Conservation (phyloP, 2,888 invertebrate species). For the Tromatobia lineatoria region DNA sequence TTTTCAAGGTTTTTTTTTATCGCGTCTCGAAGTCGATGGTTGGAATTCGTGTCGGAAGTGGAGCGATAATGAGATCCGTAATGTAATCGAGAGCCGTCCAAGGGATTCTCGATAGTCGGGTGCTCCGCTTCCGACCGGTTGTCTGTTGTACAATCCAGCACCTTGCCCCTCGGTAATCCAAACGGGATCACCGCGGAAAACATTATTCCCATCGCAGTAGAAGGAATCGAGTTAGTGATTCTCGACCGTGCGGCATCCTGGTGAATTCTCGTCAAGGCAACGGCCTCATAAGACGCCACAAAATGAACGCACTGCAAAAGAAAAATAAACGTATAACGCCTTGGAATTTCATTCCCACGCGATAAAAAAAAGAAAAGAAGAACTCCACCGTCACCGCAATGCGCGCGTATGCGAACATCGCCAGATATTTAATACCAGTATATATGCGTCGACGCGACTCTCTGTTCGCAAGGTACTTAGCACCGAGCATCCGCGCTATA, state of each 20-base stretch:
- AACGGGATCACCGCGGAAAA: conserved; percentile 51
- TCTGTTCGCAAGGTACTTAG: background rate
- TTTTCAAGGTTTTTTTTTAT: background rate
- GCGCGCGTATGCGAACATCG: conserved; percentile 1
- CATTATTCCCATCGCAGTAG: conserved; percentile 30
- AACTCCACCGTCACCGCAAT: conserved; percentile 22
- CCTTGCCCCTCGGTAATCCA: conserved; percentile 24
- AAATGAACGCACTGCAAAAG: conserved; percentile 3
- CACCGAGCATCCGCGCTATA: background rate
- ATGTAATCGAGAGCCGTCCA: conserved; percentile 24
- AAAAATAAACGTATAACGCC: conserved; percentile 39
- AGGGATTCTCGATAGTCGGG: conserved; percentile 9
- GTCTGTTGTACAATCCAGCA: background rate
- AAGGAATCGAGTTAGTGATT: conserved; percentile 22
- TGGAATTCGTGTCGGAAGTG: conserved; percentile 42
- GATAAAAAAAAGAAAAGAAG: conserved; percentile 26
- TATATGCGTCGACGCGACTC: background rate
- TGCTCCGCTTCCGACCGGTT: conserved; percentile 28
- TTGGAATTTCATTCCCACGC: conserved; percentile 49
- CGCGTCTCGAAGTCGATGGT: background rate
- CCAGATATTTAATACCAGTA: background rate
- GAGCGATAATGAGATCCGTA: conserved; percentile 36
- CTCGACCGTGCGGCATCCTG: conserved; percentile 58
- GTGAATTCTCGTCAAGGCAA: conserved; percentile 75
- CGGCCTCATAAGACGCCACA: conserved; percentile 65